Evolutionary conservation across 2,113 vertebrate genomes (phyloP).

Genomic region (Ranitomeya variabilis): DNA sequence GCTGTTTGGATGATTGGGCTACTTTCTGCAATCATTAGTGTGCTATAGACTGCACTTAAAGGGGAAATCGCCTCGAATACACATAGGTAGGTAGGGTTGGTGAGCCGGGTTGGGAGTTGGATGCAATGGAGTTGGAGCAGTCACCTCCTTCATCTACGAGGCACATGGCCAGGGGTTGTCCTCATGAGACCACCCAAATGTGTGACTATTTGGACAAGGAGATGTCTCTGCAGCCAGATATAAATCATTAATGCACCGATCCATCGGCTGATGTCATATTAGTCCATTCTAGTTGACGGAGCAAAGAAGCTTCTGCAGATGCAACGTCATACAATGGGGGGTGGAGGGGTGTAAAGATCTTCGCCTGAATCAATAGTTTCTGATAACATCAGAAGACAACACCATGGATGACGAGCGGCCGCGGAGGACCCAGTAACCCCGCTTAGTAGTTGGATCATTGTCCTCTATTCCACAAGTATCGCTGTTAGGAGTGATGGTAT

Average conservation of each 20-base stretch:
- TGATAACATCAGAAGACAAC: background rate
- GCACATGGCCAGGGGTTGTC: background rate
- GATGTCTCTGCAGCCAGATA: background rate
- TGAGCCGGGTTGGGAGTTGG: too few relatives aligned
- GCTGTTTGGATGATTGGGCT: too few relatives aligned
- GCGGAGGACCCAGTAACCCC: background rate
- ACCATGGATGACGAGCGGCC: background rate
- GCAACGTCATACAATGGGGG: background rate
- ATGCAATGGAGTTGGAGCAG: too few relatives aligned
- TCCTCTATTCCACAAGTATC: too few relatives aligned
- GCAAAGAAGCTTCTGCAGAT: background rate
- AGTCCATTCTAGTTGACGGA: background rate
- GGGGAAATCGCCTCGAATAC: too few relatives aligned
- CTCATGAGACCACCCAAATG: background rate
- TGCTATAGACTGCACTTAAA: too few relatives aligned
- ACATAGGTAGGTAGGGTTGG: too few relatives aligned
- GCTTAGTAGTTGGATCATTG: background rate
- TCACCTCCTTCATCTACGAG: too few relatives aligned
- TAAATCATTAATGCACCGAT: background rate
- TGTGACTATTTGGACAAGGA: background rate
- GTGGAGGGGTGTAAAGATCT: background rate
- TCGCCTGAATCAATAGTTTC: conserved; percentile 16
- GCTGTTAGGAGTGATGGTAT: too few relatives aligned
- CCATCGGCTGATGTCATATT: background rate
- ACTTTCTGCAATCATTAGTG: too few relatives aligned